Evolutionary conservation across 2,113 vertebrate species (phyloP), one percentile per base, ranked within the genome.

Genomic region (Ciconia boyciana): DNA sequence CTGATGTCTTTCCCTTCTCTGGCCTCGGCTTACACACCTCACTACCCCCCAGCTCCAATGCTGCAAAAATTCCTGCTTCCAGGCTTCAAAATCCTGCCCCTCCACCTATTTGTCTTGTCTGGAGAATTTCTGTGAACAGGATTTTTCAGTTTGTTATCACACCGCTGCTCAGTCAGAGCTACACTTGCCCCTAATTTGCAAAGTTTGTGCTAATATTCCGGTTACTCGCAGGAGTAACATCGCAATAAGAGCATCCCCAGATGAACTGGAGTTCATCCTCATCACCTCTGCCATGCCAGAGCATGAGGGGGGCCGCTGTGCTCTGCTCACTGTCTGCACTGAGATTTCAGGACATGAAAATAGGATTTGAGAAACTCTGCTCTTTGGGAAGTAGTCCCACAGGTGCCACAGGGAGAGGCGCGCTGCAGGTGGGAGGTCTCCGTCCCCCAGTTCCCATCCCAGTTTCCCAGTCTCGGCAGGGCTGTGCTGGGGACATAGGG

Each of bases 301-400:
- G 69, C 26, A 1, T 0, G 9, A 41, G 10, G 11, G 21, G 10
- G 5, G 9, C 16, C 0, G 0, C 62, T 52, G 71, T 24, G 44
- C 71, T 90, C 64, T 3, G 14, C 66, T 85, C n/a, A 14, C 19
- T 6, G 57, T 17, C 79, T 70, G 48, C 8, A 1, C 7, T 6
- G 76, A 70, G 11, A 74, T 61, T 7, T 20, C 79, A 77, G 64
- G 49, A 43, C n/a, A 21, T 0, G 22, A 18, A 61, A 77, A 76
- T 0, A 16, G 46, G 66, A 61, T 91, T 77, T 90, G 61, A 61
- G 77, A 91, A 68, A 52, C 48, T 8, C 21, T 1, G 1, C 10
- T 39, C 58, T 58, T 57, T 86, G 93, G 82, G 71, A 68, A 83
- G 49, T 1, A 51, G 89, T 13, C 36, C 41, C 62, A 28, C 18